Evolutionary conservation across 1,140 invertebrate genomes (phyloP), one percentile per base, ranked within the genome.

Genomic region (Orchestia grillus): DNA sequence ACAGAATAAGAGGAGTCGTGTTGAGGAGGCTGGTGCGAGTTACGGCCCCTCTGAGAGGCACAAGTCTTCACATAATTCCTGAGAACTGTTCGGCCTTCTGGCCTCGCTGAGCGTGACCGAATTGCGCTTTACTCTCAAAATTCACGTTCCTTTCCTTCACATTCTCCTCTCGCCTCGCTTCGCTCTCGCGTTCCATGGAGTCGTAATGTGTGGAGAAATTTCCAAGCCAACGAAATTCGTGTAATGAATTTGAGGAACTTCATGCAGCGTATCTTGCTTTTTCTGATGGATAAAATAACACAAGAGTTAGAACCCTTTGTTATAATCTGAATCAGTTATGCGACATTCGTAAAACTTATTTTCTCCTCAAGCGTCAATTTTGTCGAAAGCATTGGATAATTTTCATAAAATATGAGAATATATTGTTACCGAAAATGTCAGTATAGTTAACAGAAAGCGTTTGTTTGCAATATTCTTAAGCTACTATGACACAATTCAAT

Each of bases 31-130:
- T 90, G n/a, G 88, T 41, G n/a, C 88, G 44, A 94, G 92, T 94
- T 94, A 94, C 92, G 92, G 44, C 92, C 40, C 92, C 92, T 45
- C 40, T 40, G 92, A 44, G 92, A 94, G 41, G 43, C 44, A 94
- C 92, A 45, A 94, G 44, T 94, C 92, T 94, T 45, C 92, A 40
- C 92, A 94, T 94, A 94, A 94, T 94, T 94, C 44, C 44, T 94
- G 43, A 44, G 44, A 94, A 94, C 41, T 94, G 44, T 94, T 94
- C 92, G 41, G 92, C 92, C 43, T 94, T 40, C 19, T 28, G 23
- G 36, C 88, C 44, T 0, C 88, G 28, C 88, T 91, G 11, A 43
- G 88, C 62, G 36, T 77, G 15, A 77, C 62, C 62, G 62, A 77
- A 36, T 77, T 77, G 15, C 36, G 36, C 11, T 77, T 77, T 77